Evolutionary conservation across 2,797 vertebrate species (phyloP).

Genomic region (Acipenser ruthenus): DNA sequence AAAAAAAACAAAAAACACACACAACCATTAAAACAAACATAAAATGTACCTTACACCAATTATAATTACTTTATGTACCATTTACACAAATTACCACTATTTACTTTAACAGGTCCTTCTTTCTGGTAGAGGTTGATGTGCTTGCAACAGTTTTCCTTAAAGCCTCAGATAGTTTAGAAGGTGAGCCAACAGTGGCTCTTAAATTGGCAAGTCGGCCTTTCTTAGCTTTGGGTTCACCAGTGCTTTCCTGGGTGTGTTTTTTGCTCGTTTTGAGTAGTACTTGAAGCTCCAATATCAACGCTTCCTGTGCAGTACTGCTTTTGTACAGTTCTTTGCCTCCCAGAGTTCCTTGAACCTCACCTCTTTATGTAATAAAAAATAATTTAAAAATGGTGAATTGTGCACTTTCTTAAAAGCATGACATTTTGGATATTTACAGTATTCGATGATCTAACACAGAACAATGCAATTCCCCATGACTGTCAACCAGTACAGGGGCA

Average conservation of each 20-base stretch:
- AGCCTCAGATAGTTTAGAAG: slow-evolving; percentile 28
- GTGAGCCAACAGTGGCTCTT: slow-evolving; percentile 60
- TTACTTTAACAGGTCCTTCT: slow-evolving; percentile 20
- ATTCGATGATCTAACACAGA: too few relatives aligned
- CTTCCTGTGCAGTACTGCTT: slow-evolving; percentile 54
- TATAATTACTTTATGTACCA: too few relatives aligned
- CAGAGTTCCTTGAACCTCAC: slow-evolving; percentile 37
- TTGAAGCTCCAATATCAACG: slow-evolving; percentile 51
- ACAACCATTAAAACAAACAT: neutral
- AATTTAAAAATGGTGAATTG: neutral
- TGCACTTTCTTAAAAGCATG: neutral
- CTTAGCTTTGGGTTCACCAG: slow-evolving; percentile 47
- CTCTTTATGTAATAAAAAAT: slow-evolving; percentile 20
- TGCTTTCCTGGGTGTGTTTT: slow-evolving; percentile 34
- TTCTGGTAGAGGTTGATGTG: slow-evolving; percentile 25
- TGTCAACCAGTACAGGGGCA: too few relatives aligned
- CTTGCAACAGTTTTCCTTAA: slow-evolving; percentile 36
- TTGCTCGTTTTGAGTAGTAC: slow-evolving; percentile 43
- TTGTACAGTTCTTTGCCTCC: slow-evolving; percentile 43
- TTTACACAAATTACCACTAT: neutral
- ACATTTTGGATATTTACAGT: too few relatives aligned
- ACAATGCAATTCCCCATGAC: too few relatives aligned
- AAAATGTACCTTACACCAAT: neutral
- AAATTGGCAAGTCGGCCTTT: slow-evolving; percentile 71
- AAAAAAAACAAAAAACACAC: too few relatives aligned